These are phyloP conservation scores for Florisuga fusca DNA, from an alignment of 2,797 vertebrate species.

Conservation along the genomic window DNA sequence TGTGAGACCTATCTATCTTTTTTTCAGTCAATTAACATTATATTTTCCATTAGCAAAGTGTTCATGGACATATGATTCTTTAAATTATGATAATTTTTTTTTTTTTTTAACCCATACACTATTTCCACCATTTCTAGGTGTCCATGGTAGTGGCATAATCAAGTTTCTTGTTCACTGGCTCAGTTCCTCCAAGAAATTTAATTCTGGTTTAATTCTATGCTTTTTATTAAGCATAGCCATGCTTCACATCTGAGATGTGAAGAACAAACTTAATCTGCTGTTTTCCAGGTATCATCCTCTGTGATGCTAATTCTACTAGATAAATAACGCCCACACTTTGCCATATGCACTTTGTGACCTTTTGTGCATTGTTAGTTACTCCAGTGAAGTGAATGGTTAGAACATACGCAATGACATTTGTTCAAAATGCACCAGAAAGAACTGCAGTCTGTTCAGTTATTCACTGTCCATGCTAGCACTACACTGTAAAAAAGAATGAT, in stretches of 20 bases:
- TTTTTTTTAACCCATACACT: neutral
- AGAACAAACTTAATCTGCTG: neutral
- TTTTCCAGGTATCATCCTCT: neutral
- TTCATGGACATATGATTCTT: neutral
- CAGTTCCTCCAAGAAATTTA: neutral
- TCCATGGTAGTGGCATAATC: neutral
- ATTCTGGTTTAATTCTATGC: accelerated
- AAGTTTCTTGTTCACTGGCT: neutral
- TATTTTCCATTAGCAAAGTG: neutral
- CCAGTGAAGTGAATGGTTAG: neutral
- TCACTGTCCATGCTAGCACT: neutral
- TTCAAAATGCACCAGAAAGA: neutral
- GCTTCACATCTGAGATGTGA: neutral
- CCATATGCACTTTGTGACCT: neutral
- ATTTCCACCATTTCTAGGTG: neutral
- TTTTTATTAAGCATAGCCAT: neutral
- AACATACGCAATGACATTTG: constrained; percentile 22
- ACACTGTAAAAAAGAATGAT: neutral
- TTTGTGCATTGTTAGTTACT: neutral
- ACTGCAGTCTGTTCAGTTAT: neutral
- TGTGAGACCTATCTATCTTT: neutral
- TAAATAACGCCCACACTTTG: neutral
- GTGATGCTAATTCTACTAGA: neutral
- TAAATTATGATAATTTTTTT: neutral
- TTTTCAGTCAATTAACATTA: neutral